These are phyloP conservation scores for Urocolius indicus DNA, from an alignment of 2,113 vertebrate species.

Conservation along the genomic window DNA sequence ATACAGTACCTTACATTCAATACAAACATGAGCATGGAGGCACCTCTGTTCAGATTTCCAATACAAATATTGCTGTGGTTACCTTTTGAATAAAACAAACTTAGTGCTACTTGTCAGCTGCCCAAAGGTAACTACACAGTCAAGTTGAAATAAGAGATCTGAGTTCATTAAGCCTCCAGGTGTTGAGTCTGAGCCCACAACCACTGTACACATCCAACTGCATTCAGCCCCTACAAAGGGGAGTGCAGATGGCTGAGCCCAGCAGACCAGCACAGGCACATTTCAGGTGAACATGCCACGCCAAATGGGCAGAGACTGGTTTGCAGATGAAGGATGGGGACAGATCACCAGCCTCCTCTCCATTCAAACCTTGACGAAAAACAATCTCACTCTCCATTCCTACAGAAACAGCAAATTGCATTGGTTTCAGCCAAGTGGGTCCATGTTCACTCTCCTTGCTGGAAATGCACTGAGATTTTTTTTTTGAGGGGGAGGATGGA, in stretches of 20 bases:
- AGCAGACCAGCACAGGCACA: background rate
- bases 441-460: background rate
- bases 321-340: background rate
- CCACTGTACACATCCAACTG: background rate
- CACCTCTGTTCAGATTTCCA: conserved; percentile 21
- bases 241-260: background rate
- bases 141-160: background rate
- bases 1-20: background rate
- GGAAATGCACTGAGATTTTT: background rate
- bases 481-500: background rate
- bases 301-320: background rate
- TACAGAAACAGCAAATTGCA: background rate
- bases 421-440: background rate
- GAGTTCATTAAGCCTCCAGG: background rate
- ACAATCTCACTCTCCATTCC: background rate
- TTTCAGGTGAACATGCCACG: background rate
- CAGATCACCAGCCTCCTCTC: background rate
- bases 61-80: conserved; percentile 30
- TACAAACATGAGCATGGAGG: background rate
- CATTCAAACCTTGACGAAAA: background rate
- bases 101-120: background rate
- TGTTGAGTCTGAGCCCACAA: background rate
- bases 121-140: background rate
- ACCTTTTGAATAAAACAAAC: conserved; percentile 28
- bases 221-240: background rate